These are phyloP conservation scores for Melanotaenia maccullochi DNA, from an alignment of 2,797 vertebrate genomes.

Conservation along the genomic window DNA sequence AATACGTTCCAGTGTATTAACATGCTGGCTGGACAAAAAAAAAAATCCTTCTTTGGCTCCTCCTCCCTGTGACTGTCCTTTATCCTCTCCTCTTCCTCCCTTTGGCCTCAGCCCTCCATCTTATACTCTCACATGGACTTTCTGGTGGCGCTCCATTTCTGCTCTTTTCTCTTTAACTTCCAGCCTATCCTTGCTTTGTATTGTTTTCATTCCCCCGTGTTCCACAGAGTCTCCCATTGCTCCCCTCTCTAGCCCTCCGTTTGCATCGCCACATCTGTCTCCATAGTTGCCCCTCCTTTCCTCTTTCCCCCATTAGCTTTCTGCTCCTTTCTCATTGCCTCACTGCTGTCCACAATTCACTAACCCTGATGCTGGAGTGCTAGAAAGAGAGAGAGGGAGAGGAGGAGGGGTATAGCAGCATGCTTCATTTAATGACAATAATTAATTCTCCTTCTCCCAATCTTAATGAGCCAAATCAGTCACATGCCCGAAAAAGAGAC, in stretches of 20 bases:
- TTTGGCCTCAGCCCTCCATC: constrained; percentile 59
- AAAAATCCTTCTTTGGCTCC: constrained; percentile 46
- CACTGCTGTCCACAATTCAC: constrained; percentile 67
- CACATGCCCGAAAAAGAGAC: constrained; percentile 44
- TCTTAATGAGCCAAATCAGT: constrained; percentile 83
- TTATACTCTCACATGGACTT: constrained; percentile 38
- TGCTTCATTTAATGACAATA: constrained; percentile 83
- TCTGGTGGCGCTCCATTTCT: constrained; percentile 43
- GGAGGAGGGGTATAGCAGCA: constrained; percentile 31
- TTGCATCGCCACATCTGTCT: constrained; percentile 17
- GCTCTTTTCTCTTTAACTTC: constrained; percentile 24
- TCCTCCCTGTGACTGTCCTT: constrained; percentile 34
- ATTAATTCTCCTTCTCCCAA: constrained; percentile 79
- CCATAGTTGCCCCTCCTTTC: neutral
- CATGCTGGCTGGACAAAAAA: constrained; percentile 54
- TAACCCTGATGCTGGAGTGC: constrained; percentile 60
- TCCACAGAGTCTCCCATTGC: neutral
- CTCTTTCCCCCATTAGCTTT: neutral
- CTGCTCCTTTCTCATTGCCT: constrained; percentile 40
- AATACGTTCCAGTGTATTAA: constrained; percentile 68
- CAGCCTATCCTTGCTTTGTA: constrained; percentile 11
- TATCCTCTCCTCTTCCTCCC: constrained; percentile 35
- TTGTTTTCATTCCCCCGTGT: constrained; percentile 5
- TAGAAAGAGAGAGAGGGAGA: constrained; percentile 15
- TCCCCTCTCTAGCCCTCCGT: constrained; percentile 8